These are phyloP conservation scores for Mormyrops boulengeri DNA, from an alignment of 2,797 vertebrate species.

Conservation along the genomic window DNA sequence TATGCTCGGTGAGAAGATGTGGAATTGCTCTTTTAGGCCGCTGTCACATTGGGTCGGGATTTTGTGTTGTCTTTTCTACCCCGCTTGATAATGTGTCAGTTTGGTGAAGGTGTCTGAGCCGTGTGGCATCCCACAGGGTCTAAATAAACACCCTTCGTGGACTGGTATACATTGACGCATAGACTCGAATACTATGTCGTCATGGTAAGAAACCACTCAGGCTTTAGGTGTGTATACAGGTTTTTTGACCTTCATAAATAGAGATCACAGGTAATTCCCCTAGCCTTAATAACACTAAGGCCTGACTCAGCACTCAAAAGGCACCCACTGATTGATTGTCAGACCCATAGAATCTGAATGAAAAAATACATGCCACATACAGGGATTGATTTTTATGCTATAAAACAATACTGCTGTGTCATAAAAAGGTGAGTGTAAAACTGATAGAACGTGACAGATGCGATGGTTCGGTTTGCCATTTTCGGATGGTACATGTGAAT, in stretches of 20 bases:
- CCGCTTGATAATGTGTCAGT: conserved; percentile 10
- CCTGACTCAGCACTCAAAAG: neutral
- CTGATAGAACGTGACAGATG: neutral
- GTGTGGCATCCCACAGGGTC: neutral
- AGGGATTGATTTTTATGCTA: neutral
- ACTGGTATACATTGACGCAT: neutral
- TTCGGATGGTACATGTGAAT: neutral
- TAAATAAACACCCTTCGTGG: neutral
- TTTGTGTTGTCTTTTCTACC: neutral
- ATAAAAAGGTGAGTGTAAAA: neutral
- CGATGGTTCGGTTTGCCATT: neutral
- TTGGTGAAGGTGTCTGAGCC: conserved; percentile 10
- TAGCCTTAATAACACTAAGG: neutral
- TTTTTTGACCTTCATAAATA: neutral
- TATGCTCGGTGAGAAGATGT: neutral
- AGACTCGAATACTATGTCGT: neutral
- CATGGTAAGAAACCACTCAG: neutral
- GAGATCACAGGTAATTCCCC: neutral
- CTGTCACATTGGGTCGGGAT: neutral
- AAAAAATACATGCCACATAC: neutral
- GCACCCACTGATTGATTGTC: neutral
- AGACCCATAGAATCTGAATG: neutral
- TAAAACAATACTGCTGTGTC: neutral
- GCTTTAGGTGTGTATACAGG: neutral
- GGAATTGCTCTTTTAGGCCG: neutral